Evolutionary conservation across 1,140 invertebrate species (phyloP), one percentile per base, ranked within the genome.

Genomic region (Listronotus bonariensis): DNA sequence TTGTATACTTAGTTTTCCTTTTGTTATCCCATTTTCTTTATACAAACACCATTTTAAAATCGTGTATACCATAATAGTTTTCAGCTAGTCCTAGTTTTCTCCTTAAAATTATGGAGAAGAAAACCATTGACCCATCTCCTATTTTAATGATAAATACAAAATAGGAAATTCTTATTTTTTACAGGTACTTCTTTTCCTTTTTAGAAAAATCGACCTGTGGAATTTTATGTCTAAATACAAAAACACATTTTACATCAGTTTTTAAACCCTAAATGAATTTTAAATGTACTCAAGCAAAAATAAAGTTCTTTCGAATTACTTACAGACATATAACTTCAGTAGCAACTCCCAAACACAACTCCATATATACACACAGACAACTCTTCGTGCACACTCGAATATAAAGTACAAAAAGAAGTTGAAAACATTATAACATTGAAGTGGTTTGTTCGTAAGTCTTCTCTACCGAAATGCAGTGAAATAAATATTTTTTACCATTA

Each of bases 371-470:
- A 36, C 46, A 49, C 32, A 51, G 48, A 60, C 57, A 60, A 58
- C 55, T 58, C 55, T 58, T 58, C 26, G 48, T 52, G 48, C 46
- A 32, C 57, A 38, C 45, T 51, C 45, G 57, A 60, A 60, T 60
- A 60, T 46, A 51, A 57, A 46, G 55, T 46, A 18, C 42, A 46
- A 41, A 57, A 60, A 60, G 57, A 60, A 60, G 42, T 46, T 31
- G 55, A 58, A 45, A 58, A 58, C 57, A 51, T 49, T 60, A 60
- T 60, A 60, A 60, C 45, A 43, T 49, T 60, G 57, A 52, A 60
- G 57, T 60, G 57, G 57, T 60, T 60, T 51, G 46, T 60, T 60
- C 32, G 38, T 46, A 51, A 60, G 34, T 60, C 48, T 36, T 51
- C 45, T 55, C 15, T 31, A 15, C 38, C 38, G 57, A 60, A 60